These are phyloP conservation scores for Antennarius striatus DNA, from an alignment of 2,113 vertebrate genomes.

Conservation along the genomic window DNA sequence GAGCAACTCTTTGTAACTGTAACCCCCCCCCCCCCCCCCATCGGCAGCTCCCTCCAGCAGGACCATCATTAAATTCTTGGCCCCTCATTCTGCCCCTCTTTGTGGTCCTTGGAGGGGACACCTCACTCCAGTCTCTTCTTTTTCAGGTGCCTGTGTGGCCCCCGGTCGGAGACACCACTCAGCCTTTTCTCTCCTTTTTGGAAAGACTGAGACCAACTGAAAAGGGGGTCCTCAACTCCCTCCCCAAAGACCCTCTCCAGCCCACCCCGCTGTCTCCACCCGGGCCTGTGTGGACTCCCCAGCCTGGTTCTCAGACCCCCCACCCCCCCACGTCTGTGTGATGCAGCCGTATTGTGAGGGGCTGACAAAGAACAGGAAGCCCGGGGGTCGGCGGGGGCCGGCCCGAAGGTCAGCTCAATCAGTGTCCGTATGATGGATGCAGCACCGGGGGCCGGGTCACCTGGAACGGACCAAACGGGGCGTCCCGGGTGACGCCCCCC, in stretches of 20 bases:
- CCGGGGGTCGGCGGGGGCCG: slow-evolving; percentile 57
- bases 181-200: slow-evolving; percentile 64
- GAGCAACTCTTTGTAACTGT: too few relatives aligned
- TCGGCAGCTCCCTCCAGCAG: slow-evolving; percentile 41
- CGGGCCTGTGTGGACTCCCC: slow-evolving; percentile 55
- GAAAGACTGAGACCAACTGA: slow-evolving; percentile 51
- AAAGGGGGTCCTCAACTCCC: slow-evolving; percentile 67
- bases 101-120: slow-evolving; percentile 65
- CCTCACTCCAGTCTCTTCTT: slow-evolving; percentile 72
- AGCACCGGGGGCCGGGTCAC: slow-evolving; percentile 53
- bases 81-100: slow-evolving; percentile 65
- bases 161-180: slow-evolving; percentile 65
- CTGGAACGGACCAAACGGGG: slow-evolving; percentile 46
- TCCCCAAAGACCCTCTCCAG: slow-evolving; percentile 43
- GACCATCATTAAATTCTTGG: slow-evolving; percentile 67
- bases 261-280: slow-evolving; percentile 19
- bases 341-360: slow-evolving; percentile 65
- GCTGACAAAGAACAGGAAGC: slow-evolving; percentile 79
- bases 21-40: too few relatives aligned
- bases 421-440: slow-evolving; percentile 69
- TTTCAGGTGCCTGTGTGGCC: slow-evolving; percentile 65
- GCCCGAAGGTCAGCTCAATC: slow-evolving; percentile 74
- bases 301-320: slow-evolving; percentile 64
- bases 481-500: not conserved
- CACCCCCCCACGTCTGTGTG: slow-evolving; percentile 60